phyloP scores from a whole-genome alignment of 2,113 vertebrate species.

The Neodon shergylaensis region DNA sequence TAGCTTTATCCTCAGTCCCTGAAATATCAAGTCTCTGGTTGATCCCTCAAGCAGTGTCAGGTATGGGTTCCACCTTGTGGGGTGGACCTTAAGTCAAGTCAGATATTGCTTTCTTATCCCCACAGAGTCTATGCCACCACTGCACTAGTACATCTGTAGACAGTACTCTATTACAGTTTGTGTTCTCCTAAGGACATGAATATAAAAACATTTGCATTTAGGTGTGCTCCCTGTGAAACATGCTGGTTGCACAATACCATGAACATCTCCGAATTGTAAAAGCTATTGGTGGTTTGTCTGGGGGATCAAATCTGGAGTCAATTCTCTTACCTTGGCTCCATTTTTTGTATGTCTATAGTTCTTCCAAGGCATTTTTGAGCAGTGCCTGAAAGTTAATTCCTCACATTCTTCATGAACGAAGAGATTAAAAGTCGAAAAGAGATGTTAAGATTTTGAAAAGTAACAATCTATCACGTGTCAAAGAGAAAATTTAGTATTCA shows the following conservation, averaged over 20 bases:
- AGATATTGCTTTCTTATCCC: background rate
- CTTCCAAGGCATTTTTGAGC: background rate
- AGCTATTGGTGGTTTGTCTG: background rate
- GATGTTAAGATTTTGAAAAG: background rate
- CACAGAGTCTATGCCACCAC: too few species aligned
- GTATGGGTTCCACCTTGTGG: too few species aligned
- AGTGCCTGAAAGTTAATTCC: background rate
- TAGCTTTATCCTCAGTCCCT: background rate
- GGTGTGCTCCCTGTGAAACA: background rate
- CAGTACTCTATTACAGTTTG: background rate
- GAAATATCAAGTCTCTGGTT: background rate
- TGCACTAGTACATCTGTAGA: background rate
- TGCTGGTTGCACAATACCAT: background rate
- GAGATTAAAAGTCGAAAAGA: background rate
- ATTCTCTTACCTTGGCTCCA: background rate
- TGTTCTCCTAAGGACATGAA: conserved; percentile 11
- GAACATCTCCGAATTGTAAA: conserved; percentile 24
- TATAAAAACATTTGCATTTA: conserved; percentile 30
- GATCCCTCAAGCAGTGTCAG: too few species aligned
- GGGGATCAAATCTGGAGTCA: background rate
- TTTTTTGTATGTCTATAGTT: background rate
- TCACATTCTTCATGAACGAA: background rate
- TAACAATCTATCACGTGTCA: background rate
- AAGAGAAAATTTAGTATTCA: background rate
- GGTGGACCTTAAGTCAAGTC: background rate